Percentiles rank a stretch among this genome's conserved stretches.
These are phyloP conservation scores for Sinodicranocentrus sp. DNA, from an alignment of 2,888 invertebrate genomes.

Conservation along the genomic window DNA sequence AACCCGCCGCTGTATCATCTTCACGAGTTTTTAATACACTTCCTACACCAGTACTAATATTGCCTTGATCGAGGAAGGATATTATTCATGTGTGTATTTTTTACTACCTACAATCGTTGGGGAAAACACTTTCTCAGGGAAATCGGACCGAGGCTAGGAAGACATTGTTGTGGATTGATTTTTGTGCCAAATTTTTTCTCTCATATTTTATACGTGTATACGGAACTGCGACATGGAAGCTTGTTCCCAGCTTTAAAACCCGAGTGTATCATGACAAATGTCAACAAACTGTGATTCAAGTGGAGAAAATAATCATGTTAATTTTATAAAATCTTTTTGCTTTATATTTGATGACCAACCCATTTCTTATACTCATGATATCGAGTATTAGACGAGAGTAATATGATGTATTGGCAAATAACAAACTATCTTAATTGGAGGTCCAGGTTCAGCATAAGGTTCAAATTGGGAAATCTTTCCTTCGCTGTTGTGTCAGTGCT, in stretches of 20 bases:
- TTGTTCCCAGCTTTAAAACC: no score
- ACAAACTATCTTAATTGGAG: constrained; percentile 49
- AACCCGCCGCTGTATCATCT: constrained; percentile 45
- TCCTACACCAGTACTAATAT: constrained; percentile 51
- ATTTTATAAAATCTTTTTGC: no score
- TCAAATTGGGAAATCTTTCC: constrained; percentile 16
- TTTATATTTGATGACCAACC: no score
- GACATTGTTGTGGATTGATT: neutral
- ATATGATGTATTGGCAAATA: constrained; percentile 60
- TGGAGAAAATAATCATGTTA: neutral
- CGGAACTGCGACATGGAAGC: no score
- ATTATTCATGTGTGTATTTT: neutral
- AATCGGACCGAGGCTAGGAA: constrained; percentile 3
- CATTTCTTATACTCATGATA: neutral
- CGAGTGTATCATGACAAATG: neutral
- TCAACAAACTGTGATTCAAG: neutral
- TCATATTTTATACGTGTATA: no score
- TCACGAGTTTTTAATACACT: constrained; percentile 56
- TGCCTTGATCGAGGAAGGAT: constrained; percentile 60
- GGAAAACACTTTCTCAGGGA: constrained; percentile 56
- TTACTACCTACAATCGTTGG: neutral
- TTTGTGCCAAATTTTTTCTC: constrained; percentile 42
- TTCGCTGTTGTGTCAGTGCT: neutral
- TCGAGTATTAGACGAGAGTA: no score
- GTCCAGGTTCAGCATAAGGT: constrained; percentile 40